Conservation (phyloP, 2,888 invertebrate genomes). For the Diadegma fenestrale region DNA sequence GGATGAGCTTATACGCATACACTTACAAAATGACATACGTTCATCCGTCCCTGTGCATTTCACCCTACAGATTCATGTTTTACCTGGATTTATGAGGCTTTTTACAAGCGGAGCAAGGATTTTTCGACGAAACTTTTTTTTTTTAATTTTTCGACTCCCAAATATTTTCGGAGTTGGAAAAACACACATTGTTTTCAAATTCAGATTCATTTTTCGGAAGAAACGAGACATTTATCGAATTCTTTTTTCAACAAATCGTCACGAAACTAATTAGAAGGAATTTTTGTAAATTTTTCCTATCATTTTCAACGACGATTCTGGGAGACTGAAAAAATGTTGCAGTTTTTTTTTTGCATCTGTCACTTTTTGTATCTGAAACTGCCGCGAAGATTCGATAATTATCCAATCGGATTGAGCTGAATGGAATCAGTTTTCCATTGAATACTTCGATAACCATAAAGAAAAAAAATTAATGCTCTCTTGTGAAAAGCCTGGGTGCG, state of each 20-base stretch:
- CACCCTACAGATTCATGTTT: background rate
- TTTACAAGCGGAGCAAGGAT: background rate
- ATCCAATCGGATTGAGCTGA: background rate
- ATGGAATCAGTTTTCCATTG: background rate
- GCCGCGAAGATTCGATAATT: background rate
- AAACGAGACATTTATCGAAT: background rate
- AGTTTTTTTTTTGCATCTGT: background rate
- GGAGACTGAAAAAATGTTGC: background rate
- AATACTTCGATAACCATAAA: background rate
- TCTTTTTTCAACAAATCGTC: no score
- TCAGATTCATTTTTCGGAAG: background rate
- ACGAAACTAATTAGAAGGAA: background rate
- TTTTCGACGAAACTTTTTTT: background rate
- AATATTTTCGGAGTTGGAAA: background rate
- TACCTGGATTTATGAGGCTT: background rate
- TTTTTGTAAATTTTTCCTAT: no score
- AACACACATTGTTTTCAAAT: background rate
- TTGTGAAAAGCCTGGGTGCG: no score
- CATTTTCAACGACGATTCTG: no score
- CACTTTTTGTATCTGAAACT: background rate
- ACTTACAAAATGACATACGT: slow-evolving; percentile 18
- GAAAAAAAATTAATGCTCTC: background rate
- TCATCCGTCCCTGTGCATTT: slow-evolving; percentile 11
- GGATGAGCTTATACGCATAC: slow-evolving; percentile 50
- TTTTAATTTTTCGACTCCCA: background rate